Conservation (phyloP, 2,797 vertebrate species). For the Nyctibius grandis region DNA sequence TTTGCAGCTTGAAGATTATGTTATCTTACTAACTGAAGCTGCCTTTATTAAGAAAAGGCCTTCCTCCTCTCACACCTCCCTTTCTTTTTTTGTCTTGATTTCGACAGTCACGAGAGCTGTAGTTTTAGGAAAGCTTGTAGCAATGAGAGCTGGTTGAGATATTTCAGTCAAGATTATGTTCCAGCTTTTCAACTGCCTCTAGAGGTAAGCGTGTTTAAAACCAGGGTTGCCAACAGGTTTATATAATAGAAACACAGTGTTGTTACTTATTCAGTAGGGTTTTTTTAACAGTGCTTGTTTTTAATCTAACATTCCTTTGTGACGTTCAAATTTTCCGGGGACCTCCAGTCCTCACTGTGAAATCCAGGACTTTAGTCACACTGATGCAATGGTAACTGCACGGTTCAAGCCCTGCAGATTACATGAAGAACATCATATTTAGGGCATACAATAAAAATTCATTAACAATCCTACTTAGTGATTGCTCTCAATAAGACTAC, state of each 20-base stretch:
- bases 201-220: not conserved
- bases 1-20: conserved; percentile 92
- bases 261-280: not conserved
- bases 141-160: not conserved
- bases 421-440: not conserved
- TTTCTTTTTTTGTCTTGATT: conserved; percentile 34
- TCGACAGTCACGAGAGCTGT: not conserved
- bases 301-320: conserved; percentile 8
- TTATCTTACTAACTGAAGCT: conserved; percentile 89
- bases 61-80: conserved; percentile 55
- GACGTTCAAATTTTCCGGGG: conserved; percentile 26
- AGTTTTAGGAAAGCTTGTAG: conserved; percentile 10
- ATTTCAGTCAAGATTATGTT: not conserved
- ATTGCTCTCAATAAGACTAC: not conserved
- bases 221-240: conserved; percentile 15
- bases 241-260: not conserved
- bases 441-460: not conserved
- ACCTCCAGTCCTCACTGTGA: conserved; percentile 26
- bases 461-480: not conserved
- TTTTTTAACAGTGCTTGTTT: not conserved
- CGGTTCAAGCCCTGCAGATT: not conserved
- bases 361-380: not conserved
- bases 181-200: not conserved
- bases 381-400: not conserved
- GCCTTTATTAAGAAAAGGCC: conserved; percentile 98